Conservation (phyloP, 2,113 vertebrate species). For the Myocastor coypus region DNA sequence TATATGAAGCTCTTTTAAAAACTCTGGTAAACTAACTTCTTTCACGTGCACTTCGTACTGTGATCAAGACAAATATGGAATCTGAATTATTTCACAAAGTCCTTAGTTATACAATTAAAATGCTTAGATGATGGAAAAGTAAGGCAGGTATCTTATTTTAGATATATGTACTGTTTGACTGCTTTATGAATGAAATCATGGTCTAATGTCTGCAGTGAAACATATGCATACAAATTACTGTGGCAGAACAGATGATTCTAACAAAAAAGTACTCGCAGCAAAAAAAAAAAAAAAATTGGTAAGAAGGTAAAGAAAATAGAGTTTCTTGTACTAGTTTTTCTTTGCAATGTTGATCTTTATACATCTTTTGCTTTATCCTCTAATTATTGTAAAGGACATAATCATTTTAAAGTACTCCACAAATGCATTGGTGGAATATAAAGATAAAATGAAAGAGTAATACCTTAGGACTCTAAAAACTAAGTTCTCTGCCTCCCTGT, state of each 20-base stretch:
- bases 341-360: background rate
- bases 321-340: background rate
- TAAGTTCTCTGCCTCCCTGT: rapidly evolving
- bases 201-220: background rate
- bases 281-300: too few species aligned
- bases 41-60: background rate
- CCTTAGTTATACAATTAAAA: background rate
- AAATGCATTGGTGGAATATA: background rate
- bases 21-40: background rate
- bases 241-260: background rate
- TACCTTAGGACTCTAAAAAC: background rate
- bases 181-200: too few species aligned
- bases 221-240: background rate
- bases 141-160: background rate
- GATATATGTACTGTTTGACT: background rate
- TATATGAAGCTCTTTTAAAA: background rate
- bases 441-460: background rate
- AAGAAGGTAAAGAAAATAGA: background rate
- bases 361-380: background rate
- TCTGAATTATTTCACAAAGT: background rate
- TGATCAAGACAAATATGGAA: background rate
- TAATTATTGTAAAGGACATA: background rate
- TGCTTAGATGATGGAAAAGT: too few species aligned
- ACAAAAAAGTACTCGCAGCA: background rate
- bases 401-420: background rate